Conservation (phyloP, 2,113 vertebrate genomes). For the Ageneiosus marmoratus region DNA sequence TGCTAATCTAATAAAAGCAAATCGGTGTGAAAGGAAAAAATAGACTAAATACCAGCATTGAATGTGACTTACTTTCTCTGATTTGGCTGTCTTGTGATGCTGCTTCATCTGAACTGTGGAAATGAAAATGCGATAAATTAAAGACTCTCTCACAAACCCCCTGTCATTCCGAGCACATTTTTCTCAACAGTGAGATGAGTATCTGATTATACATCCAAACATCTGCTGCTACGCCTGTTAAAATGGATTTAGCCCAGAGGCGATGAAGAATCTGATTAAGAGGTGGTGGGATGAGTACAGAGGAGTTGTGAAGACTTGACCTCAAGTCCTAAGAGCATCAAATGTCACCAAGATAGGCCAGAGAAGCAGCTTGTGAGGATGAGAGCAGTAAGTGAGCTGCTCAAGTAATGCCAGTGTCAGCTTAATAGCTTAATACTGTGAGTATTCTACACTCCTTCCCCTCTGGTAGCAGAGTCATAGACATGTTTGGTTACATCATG, state of each 20-base stretch:
- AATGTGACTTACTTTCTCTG: constrained; percentile 53
- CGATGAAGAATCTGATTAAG: constrained; percentile 45
- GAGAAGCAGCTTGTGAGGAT: constrained; percentile 11
- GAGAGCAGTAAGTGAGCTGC: constrained; percentile 10
- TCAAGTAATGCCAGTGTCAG: not conserved
- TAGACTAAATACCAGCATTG: not conserved
- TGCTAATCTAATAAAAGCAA: not conserved
- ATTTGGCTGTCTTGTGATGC: constrained; percentile 44
- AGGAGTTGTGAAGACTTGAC: constrained; percentile 5
- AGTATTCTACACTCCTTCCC: not conserved
- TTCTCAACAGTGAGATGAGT: constrained; percentile 13
- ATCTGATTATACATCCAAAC: constrained; percentile 47
- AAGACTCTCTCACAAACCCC: not conserved
- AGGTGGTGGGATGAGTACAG: not conserved
- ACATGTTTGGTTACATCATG: not conserved
- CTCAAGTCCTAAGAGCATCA: constrained; percentile 30
- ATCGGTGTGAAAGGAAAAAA: constrained; percentile 4
- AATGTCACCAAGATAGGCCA: not conserved
- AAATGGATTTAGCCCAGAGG: constrained; percentile 30
- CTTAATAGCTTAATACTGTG: not conserved
- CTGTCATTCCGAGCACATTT: too few species aligned
- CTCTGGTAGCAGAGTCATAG: not conserved
- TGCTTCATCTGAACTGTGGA: constrained; percentile 53
- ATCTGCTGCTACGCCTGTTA: constrained; percentile 44
- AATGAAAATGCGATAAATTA: constrained; percentile 18